Percentiles rank a stretch among this genome's conserved stretches.
Conservation (phyloP, 1,140 invertebrate species). For the Lepidurus couesii region DNA sequence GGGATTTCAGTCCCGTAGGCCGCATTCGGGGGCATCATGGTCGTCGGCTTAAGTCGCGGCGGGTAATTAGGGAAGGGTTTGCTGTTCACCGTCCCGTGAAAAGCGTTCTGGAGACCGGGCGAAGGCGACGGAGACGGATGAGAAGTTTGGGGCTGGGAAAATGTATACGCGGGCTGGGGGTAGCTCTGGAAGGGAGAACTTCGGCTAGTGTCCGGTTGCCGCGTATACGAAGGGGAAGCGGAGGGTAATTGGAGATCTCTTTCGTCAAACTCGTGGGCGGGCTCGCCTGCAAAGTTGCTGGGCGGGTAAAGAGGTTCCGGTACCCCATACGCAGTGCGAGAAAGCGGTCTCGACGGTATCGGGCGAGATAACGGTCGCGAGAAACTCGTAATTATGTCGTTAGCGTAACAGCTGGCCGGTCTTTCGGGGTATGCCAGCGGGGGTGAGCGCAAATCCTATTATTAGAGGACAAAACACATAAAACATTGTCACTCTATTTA, state of each 20-base stretch:
- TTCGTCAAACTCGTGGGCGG: constrained; percentile 24
- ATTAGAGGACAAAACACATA: constrained; percentile 18
- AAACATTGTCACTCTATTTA: constrained; percentile 18
- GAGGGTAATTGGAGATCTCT: constrained; percentile 27
- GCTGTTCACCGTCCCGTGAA: not conserved
- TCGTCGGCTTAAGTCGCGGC: not conserved
- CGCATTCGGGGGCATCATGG: constrained; percentile 22
- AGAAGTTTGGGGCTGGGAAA: not conserved
- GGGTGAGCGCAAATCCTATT: constrained; percentile 22
- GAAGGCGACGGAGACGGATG: constrained; percentile 1
- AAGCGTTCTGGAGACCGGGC: not conserved
- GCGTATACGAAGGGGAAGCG: constrained; percentile 22
- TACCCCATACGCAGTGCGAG: not conserved
- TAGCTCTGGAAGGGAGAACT: constrained; percentile 8
- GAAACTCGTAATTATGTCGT: constrained; percentile 26
- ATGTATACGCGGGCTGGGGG: not conserved
- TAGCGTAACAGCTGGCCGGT: constrained; percentile 32
- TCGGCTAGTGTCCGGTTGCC: constrained; percentile 1
- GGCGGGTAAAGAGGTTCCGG: not conserved
- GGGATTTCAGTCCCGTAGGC: not conserved
- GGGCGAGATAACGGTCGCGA: constrained; percentile 23
- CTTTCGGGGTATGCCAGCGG: constrained; percentile 30
- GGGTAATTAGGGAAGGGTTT: constrained; percentile 12
- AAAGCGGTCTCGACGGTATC: constrained; percentile 22
- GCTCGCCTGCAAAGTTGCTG: constrained; percentile 13